phyloP scores from a whole-genome alignment of 1,140 invertebrate species.

The Drosophila gunungcola region DNA sequence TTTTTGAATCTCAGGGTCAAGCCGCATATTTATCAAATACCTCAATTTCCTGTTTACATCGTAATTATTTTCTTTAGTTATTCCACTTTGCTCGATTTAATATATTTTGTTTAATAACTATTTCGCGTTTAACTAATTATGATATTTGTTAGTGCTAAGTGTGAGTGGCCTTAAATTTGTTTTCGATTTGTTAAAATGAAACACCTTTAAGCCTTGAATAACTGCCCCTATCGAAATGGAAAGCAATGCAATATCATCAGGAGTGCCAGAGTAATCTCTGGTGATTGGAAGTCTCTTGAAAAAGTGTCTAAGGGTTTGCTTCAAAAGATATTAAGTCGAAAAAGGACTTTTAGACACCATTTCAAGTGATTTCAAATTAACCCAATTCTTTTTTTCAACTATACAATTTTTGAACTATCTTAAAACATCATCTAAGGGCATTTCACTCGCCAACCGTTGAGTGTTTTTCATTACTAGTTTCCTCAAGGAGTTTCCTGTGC shows the following conservation, averaged over 20 bases:
- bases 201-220: conserved; percentile 42
- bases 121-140: conserved; percentile 75
- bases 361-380: neutral
- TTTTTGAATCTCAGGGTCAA: conserved; percentile 84
- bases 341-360: neutral
- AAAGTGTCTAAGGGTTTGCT: neutral
- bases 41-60: conserved; percentile 48
- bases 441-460: conserved; percentile 1
- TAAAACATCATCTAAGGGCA: conserved; percentile 11
- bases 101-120: conserved; percentile 73
- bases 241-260: neutral
- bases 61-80: conserved; percentile 51
- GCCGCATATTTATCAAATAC: conserved; percentile 76
- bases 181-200: conserved; percentile 57
- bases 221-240: neutral
- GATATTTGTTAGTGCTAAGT: conserved; percentile 72
- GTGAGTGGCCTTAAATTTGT: conserved; percentile 59
- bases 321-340: too few species aligned
- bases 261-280: neutral
- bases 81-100: conserved; percentile 42
- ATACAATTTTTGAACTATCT: neutral
- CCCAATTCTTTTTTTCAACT: neutral
- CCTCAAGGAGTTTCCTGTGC: conserved; percentile 22
- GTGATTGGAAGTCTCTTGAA: neutral
- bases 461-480: conserved; percentile 3